Base-by-base conservation (phyloP, 2,888 invertebrate genomes). In the Athalia rosae region DNA sequence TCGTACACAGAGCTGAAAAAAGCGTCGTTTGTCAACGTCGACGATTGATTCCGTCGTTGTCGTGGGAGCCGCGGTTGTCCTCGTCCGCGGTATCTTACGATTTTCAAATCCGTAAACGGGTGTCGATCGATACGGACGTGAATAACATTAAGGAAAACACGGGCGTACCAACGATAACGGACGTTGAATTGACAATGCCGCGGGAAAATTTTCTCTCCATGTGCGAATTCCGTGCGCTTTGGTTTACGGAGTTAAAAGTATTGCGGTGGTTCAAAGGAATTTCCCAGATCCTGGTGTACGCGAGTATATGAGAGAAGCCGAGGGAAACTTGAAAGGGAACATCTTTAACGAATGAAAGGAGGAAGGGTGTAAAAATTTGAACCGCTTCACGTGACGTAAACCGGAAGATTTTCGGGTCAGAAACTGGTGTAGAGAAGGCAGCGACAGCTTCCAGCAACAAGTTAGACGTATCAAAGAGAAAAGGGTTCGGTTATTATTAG, bases 191-290 rank as follows among this genome's bases (percentile, higher is more conserved):
- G 28, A 53, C 9, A 53, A 53, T 53, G 28, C 0, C 2, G 28
- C 28, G 28, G n/a, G 53, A 53, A 53, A 67, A 4, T 67, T 62
- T 64, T 2, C 28, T 28, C 28, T 28, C 28, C 13, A 47, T 64
- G 3, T 7, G 6, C 4, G 47, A 64, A 13, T 64, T 45, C 64
- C 4, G 47, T 28, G 28, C 64, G 64, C 47, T 47, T 13, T 47
- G 13, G 28, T 64, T 64, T 53, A 7, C 41, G 41, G 28, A 41
- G 53, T 41, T 67, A 67, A 3, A 9, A 11, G 62, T 28, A 50
- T n/a, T 50, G 50, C 66, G 66, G 15, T 28, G 50, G 67, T 67
- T 67, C 67, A 67, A 67, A 67, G 67, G 67, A 53, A 67, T 28
- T 67, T 15, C 47, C 47, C 47, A n/a, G 64, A 28, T 28, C 28